Percentiles rank a stretch among this genome's conserved stretches.
phyloP scores from a whole-genome alignment of 2,888 invertebrate genomes.

The Tenthredo mesomela region DNA sequence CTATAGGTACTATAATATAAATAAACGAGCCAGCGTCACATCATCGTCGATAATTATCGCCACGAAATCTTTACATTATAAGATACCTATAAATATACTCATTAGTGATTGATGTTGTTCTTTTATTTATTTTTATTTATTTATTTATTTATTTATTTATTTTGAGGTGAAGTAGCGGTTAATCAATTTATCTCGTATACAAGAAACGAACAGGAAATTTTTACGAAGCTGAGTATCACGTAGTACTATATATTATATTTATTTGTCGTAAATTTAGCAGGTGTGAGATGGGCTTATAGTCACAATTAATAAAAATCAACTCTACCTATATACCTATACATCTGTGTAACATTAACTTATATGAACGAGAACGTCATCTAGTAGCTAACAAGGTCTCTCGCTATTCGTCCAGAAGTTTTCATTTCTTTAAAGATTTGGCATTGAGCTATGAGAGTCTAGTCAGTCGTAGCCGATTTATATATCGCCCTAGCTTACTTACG shows the following conservation, averaged over 20 bases:
- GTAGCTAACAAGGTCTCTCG: slow-evolving; percentile 32
- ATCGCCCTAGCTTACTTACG: not conserved
- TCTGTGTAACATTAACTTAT: not conserved
- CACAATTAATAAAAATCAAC: slow-evolving; percentile 13
- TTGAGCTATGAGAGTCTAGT: slow-evolving; percentile 7
- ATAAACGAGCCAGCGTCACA: not conserved
- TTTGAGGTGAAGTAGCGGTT: slow-evolving; percentile 48
- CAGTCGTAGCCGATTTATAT: slow-evolving; percentile 18
- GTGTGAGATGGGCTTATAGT: not conserved
- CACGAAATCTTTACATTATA: not conserved
- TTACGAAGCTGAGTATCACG: not conserved
- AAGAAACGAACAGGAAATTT: not conserved
- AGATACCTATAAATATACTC: not conserved
- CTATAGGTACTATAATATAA: not conserved
- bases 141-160: not conserved
- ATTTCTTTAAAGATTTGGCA: slow-evolving; percentile 34
- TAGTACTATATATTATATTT: not conserved
- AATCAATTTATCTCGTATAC: slow-evolving; percentile 11
- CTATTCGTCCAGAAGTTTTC: not conserved
- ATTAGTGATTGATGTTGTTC: not conserved
- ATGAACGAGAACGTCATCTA: slow-evolving; percentile 7
- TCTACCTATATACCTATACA: not conserved
- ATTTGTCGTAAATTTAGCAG: not conserved
- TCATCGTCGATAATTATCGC: not conserved
- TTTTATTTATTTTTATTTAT: not conserved